Conservation (phyloP, 2,797 vertebrate species). For the Danio jaintianensis region DNA sequence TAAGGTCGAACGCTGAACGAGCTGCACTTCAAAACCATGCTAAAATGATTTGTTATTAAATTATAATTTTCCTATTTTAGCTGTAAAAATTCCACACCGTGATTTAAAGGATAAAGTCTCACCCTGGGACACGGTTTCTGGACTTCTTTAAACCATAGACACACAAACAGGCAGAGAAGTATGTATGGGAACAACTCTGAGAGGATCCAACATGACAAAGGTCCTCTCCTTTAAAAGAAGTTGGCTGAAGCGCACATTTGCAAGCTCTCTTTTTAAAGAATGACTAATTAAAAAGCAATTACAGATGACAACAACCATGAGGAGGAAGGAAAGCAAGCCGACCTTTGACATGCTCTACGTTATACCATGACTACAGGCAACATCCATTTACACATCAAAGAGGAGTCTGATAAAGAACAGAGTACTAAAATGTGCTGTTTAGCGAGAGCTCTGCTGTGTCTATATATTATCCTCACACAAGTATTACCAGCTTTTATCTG, state of each 20-base stretch:
- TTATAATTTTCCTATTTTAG: background rate
- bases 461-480: slow-evolving; percentile 25
- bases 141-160: slow-evolving; percentile 35
- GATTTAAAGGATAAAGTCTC: slow-evolving; percentile 8
- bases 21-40: background rate
- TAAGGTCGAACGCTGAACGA: background rate
- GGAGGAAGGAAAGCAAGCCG: slow-evolving; percentile 42
- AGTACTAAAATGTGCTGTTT: slow-evolving; percentile 18
- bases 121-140: background rate
- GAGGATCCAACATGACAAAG: slow-evolving; percentile 8
- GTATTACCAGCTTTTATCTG: slow-evolving; percentile 38
- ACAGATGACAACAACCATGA: slow-evolving; percentile 43
- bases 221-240: slow-evolving; percentile 16
- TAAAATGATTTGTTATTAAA: background rate
- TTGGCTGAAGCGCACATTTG: slow-evolving; percentile 28
- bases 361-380: slow-evolving; percentile 42
- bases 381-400: slow-evolving; percentile 49
- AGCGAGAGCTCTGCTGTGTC: background rate
- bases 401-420: slow-evolving; percentile 27
- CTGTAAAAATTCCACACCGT: background rate
- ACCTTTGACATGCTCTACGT: slow-evolving; percentile 41
- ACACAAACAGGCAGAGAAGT: slow-evolving; percentile 32
- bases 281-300: slow-evolving; percentile 48
- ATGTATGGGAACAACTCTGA: slow-evolving; percentile 38
- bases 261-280: slow-evolving; percentile 33